These are phyloP conservation scores for Darevskia mixta DNA, from an alignment of 2,797 vertebrate genomes.

Conservation along the genomic window DNA sequence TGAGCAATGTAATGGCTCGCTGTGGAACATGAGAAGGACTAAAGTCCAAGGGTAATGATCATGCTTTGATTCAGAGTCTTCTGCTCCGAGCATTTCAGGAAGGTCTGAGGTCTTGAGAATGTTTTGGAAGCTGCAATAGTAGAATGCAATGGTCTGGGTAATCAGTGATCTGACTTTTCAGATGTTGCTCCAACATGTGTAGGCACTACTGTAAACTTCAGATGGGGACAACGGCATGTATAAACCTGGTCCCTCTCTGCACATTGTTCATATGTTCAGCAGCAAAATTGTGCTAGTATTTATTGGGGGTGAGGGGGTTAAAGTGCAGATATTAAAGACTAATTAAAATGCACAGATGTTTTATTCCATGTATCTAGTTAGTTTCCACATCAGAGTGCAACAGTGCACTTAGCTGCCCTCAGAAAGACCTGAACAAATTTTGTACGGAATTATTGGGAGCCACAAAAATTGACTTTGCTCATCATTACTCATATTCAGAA, in stretches of 20 bases:
- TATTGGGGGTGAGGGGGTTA: too few species aligned
- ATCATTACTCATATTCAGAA: background rate
- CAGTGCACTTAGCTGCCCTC: accelerated
- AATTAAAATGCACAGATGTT: accelerated
- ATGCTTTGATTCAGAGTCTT: background rate
- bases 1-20: background rate
- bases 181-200: background rate
- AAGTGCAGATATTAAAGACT: background rate
- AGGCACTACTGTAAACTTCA: too few species aligned
- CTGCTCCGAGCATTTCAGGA: background rate
- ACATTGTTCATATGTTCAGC: too few species aligned
- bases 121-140: background rate
- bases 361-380: background rate
- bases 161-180: background rate
- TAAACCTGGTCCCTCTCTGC: background rate
- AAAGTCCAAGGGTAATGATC: background rate
- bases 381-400: background rate
- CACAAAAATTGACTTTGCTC: background rate
- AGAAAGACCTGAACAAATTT: constrained; percentile 8
- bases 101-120: background rate
- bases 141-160: background rate
- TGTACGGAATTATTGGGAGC: constrained; percentile 11
- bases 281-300: too few species aligned
- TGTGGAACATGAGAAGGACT: background rate
- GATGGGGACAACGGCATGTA: too few species aligned